Evolutionary conservation across 2,113 vertebrate genomes (phyloP).

Genomic region (Gallinago media): DNA sequence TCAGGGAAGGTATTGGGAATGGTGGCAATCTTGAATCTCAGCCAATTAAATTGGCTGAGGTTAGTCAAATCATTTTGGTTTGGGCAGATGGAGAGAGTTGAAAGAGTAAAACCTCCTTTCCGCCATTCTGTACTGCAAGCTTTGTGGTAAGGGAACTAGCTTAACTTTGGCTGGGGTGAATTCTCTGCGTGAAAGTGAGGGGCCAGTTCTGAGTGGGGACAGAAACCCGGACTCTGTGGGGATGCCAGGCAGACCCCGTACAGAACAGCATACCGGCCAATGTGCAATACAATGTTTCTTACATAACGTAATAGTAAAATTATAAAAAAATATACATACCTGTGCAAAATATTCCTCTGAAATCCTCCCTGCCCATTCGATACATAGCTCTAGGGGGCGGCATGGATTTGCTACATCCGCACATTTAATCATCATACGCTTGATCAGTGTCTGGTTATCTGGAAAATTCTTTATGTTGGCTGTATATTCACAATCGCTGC

Average conservation of each 20-base stretch:
- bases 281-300: neutral
- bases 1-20: neutral
- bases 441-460: conserved; percentile 93
- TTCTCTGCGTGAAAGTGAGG: neutral
- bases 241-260: neutral
- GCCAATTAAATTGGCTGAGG: neutral
- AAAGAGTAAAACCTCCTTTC: neutral
- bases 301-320: neutral
- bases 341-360: conserved; percentile 97
- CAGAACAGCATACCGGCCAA: neutral
- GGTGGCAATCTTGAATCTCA: neutral
- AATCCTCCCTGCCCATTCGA: conserved; percentile 96
- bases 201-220: neutral
- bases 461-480: conserved; percentile 86
- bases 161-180: neutral
- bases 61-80: neutral
- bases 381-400: conserved; percentile 91
- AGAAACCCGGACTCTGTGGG: neutral
- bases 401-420: conserved; percentile 96
- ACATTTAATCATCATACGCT: conserved; percentile 98
- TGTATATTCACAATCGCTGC: conserved; percentile 83
- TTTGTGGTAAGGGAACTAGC: neutral
- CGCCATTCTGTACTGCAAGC: neutral
- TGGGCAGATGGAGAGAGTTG: neutral
- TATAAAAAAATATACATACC: conserved; percentile 69